These are phyloP conservation scores for Caiman crocodilus DNA, from an alignment of 2,797 vertebrate genomes.

Conservation along the genomic window DNA sequence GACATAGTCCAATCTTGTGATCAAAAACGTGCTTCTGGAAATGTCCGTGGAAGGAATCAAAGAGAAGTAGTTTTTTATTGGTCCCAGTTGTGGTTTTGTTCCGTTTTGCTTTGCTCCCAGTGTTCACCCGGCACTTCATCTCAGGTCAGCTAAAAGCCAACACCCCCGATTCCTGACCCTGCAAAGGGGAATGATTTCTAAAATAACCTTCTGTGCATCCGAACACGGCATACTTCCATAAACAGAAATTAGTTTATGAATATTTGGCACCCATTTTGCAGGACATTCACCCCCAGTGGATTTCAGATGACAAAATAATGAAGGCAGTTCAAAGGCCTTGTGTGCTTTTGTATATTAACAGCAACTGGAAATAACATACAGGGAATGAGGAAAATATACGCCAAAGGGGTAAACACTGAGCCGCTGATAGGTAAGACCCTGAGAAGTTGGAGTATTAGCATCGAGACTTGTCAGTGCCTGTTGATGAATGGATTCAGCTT, in stretches of 20 bases:
- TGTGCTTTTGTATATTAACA: no score
- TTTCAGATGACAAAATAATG: not conserved
- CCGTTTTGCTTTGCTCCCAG: not conserved
- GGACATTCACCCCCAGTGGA: not conserved
- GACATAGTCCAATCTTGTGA: constrained; percentile 42
- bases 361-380: not conserved
- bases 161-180: not conserved
- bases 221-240: not conserved
- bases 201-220: not conserved
- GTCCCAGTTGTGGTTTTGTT: not conserved
- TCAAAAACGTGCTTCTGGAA: constrained; percentile 52
- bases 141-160: not conserved
- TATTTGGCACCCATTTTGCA: not conserved
- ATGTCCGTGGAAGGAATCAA: constrained; percentile 10
- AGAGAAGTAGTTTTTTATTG: constrained; percentile 33
- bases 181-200: not conserved
- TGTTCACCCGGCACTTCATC: not conserved
- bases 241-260: not conserved
- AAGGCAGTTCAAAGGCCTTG: not conserved
- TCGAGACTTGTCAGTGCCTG: not conserved
- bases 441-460: not conserved
- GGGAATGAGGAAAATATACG: not conserved
- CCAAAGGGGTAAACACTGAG: not conserved
- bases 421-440: not conserved
- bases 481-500: not conserved